Evolutionary conservation across 2,888 invertebrate genomes (phyloP).

Genomic region (Eristalis intricaria): DNA sequence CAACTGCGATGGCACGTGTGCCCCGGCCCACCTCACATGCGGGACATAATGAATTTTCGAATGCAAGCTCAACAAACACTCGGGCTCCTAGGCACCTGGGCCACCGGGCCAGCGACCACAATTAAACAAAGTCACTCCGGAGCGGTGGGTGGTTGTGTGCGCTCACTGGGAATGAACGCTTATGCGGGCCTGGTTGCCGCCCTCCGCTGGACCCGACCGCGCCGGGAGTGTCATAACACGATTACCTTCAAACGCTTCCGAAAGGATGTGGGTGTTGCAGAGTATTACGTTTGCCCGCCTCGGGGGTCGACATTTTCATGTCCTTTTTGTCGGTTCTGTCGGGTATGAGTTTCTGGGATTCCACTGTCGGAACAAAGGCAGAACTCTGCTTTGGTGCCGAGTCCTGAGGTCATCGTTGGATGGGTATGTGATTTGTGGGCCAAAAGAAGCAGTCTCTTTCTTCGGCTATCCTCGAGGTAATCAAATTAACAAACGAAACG

Average conservation of each 20-base stretch:
- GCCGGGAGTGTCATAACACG: neutral
- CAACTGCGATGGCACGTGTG: neutral
- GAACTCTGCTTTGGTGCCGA: neutral
- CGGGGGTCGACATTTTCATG: neutral
- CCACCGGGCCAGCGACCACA: neutral
- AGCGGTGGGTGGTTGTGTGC: neutral
- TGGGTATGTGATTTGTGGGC: neutral
- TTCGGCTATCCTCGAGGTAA: neutral
- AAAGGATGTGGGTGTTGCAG: neutral
- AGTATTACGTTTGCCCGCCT: neutral
- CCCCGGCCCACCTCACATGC: neutral
- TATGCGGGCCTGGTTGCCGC: neutral
- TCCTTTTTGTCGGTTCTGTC: neutral
- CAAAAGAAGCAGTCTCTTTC: neutral
- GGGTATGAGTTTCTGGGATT: neutral
- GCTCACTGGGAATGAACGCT: neutral
- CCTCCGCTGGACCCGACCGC: neutral
- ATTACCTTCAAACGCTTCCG: neutral
- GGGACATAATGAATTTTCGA: neutral
- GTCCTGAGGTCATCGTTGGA: neutral
- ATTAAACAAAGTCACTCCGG: neutral
- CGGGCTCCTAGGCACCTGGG: neutral
- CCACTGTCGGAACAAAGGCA: neutral
- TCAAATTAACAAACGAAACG: neutral
- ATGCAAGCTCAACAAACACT: neutral